Percentiles rank a stretch among this genome's conserved stretches.
These are phyloP conservation scores for Oxyura jamaicensis DNA, from an alignment of 2,113 vertebrate genomes.

Conservation along the genomic window DNA sequence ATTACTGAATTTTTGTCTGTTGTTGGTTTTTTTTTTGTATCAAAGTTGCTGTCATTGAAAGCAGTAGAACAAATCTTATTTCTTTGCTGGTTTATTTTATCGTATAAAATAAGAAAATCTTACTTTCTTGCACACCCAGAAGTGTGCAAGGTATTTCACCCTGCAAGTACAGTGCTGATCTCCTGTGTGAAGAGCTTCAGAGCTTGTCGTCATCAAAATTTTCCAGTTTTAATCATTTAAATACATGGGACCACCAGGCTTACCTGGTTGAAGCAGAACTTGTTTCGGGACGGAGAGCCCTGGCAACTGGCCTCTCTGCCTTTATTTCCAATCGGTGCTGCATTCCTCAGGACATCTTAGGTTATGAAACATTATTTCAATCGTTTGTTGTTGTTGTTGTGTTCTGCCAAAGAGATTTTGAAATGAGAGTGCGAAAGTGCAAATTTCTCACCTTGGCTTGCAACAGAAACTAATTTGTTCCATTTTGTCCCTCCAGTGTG, in stretches of 20 bases:
- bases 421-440: background rate
- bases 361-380: background rate
- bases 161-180: background rate
- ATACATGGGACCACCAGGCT: background rate
- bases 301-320: background rate
- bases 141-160: background rate
- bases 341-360: background rate
- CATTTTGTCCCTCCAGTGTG: background rate
- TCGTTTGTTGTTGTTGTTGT: background rate
- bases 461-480: background rate
- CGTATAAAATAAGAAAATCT: background rate
- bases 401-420: background rate
- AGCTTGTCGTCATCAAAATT: background rate
- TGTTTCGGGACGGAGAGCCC: background rate
- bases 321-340: background rate
- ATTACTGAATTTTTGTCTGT: background rate
- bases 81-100: background rate
- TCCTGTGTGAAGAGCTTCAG: background rate
- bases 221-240: background rate
- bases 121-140: background rate
- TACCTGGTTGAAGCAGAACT: background rate
- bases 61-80: background rate
- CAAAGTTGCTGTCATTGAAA: background rate
- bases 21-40: background rate
- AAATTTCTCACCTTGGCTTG: background rate